These are phyloP conservation scores for Melieria crassipennis DNA, from an alignment of 2,888 invertebrate genomes.

Conservation along the genomic window DNA sequence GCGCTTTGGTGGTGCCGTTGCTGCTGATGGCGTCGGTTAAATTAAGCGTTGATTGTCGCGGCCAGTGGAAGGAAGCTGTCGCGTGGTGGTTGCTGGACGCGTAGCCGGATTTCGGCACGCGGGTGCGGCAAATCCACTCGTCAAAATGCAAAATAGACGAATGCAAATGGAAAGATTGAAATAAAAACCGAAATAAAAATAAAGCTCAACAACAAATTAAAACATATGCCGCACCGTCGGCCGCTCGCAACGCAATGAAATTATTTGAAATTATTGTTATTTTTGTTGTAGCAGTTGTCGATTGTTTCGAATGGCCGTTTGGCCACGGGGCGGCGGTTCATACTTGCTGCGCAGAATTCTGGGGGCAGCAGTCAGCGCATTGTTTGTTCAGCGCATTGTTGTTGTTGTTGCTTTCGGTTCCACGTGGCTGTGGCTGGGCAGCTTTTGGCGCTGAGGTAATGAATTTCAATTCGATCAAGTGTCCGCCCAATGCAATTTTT, in stretches of 20 bases:
- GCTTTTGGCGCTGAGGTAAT: slow-evolving; percentile 39
- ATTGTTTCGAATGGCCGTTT: too few species aligned
- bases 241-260: not conserved
- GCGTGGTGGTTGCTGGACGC: too few species aligned
- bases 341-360: not conserved
- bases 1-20: not conserved
- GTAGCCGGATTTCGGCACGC: too few species aligned
- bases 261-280: slow-evolving; percentile 11
- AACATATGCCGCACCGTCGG: slow-evolving; percentile 39
- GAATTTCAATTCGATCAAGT: slow-evolving; percentile 46
- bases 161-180: slow-evolving; percentile 6
- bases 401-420: not conserved
- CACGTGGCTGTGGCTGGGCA: too few species aligned
- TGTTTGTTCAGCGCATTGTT: not conserved
- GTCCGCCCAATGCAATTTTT: slow-evolving; percentile 50
- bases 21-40: slow-evolving; percentile 26
- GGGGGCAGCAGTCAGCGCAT: not conserved
- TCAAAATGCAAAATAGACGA: slow-evolving; percentile 29
- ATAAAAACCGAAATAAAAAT: slow-evolving; percentile 35
- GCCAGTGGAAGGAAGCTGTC: not conserved
- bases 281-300: not conserved
- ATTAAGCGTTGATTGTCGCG: slow-evolving; percentile 29
- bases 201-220: slow-evolving; percentile 35
- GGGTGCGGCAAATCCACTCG: slow-evolving; percentile 8
- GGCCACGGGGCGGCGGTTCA: too few species aligned